Evolutionary conservation across 1,140 invertebrate genomes (phyloP), one percentile per base, ranked within the genome.

Genomic region (Meloidogyne chitwoodi): DNA sequence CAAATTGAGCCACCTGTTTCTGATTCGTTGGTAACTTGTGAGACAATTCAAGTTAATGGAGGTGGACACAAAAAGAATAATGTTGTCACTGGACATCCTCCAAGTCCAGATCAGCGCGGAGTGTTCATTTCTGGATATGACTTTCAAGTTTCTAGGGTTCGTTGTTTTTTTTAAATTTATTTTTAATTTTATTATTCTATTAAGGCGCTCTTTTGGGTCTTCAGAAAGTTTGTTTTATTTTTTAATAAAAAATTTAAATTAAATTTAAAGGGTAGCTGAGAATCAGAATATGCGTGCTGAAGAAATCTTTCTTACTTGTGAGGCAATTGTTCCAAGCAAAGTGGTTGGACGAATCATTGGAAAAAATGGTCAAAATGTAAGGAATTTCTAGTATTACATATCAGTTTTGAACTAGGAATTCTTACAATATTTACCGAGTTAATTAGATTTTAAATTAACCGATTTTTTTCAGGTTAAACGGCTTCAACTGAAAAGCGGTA

Each of bases 321-420:
- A 73, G 29, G 56, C 71, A 61, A 73, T 73, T 61, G 75, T 77
- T 38, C 76, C 76, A 0, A 74, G 22, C n/a, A 34, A 63, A 24
- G 70, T 78, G 4, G 34, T 78, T 65, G 77, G 77, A 19, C 75
- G 77, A 19, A 78, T 78, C 63, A 78, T 78, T 44, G 77, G 77
- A 22, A 80, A 80, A n/a, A 71, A 62, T 34, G 77, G 77, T 19
- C 68, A 63, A 19, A 78, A 78, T 72, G 76, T 80, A 48, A 26
- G 67, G 2, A 22, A 26, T 16, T 69, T 68, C 14, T 34, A n/a
- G n/a, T n/a, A n/a, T n/a, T n/a, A n/a, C n/a, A n/a, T n/a, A n/a
- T n/a, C n/a, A n/a, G n/a, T n/a, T n/a, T n/a, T n/a, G n/a, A n/a
- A n/a, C n/a, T n/a, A n/a, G n/a, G n/a, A n/a, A n/a, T n/a, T n/a